phyloP scores from a whole-genome alignment of 2,797 vertebrate genomes.

The Telmatherina bonti region DNA sequence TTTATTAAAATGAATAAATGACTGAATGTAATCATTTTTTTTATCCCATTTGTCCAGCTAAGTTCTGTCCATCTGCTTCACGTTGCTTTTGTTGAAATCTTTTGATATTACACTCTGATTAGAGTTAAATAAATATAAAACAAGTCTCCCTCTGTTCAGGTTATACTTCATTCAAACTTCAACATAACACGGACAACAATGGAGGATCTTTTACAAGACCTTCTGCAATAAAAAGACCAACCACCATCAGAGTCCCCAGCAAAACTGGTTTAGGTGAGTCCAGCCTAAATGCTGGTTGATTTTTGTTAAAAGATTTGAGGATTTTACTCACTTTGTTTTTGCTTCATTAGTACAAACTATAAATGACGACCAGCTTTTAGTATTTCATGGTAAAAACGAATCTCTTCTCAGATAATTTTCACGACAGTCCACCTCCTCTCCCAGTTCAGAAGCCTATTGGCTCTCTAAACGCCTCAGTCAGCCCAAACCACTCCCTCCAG shows the following conservation, averaged over 20 bases:
- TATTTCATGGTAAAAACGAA: background rate
- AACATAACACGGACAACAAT: conserved; percentile 55
- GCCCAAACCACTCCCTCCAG: conserved; percentile 55
- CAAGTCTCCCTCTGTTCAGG: conserved; percentile 62
- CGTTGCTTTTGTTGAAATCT: background rate
- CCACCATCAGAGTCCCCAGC: conserved; percentile 93
- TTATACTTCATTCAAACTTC: conserved; percentile 75
- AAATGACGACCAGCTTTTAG: background rate
- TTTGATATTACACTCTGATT: background rate
- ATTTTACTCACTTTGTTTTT: background rate
- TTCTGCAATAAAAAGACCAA: conserved; percentile 86
- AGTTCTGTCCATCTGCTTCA: background rate
- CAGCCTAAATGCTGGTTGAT: background rate
- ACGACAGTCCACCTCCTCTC: conserved; percentile 85
- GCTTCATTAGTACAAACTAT: background rate
- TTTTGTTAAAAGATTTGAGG: too few species aligned
- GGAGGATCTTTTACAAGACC: conserved; percentile 56
- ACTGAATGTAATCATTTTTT: background rate
- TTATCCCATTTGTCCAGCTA: background rate
- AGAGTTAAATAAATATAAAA: background rate
- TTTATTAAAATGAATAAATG: background rate
- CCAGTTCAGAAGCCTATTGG: conserved; percentile 89
- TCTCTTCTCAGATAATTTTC: conserved; percentile 71
- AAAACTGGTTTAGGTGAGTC: conserved; percentile 80
- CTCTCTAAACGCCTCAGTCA: conserved; percentile 59